Evolutionary conservation across 2,113 vertebrate genomes (phyloP).

Genomic region (Fregata magnificens): DNA sequence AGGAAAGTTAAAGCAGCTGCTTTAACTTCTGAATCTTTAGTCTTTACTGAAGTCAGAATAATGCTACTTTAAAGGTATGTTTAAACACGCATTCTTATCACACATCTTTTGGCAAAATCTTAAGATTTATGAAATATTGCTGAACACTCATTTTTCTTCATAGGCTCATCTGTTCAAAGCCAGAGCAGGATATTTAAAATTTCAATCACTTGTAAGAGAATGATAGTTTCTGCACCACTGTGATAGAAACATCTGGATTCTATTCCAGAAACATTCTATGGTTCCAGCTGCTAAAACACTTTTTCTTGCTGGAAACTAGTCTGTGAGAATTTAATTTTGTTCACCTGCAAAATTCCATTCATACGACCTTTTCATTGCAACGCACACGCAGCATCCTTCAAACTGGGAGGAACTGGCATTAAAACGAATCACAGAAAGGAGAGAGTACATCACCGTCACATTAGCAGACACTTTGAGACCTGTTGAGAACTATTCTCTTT

Average conservation of each 20-base stretch:
- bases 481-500: not conserved
- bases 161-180: not conserved
- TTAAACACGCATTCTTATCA: not conserved
- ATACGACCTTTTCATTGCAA: not conserved
- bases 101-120: not conserved
- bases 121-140: not conserved
- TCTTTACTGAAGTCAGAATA: not conserved
- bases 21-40: not conserved
- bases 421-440: not conserved
- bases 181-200: not conserved
- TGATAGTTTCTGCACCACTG: not conserved
- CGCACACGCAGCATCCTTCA: not conserved
- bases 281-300: not conserved
- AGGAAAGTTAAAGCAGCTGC: not conserved
- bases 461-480: not conserved
- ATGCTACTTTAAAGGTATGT: not conserved
- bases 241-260: slow-evolving; percentile 30
- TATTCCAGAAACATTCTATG: not conserved
- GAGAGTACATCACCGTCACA: not conserved
- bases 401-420: not conserved
- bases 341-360: slow-evolving; percentile 28
- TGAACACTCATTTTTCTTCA: not conserved
- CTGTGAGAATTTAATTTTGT: slow-evolving; percentile 11
- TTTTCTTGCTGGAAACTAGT: not conserved
- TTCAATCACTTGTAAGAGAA: not conserved